Evolutionary conservation across 1,140 invertebrate species (phyloP).

Genomic region (Drosophila yakuba): DNA sequence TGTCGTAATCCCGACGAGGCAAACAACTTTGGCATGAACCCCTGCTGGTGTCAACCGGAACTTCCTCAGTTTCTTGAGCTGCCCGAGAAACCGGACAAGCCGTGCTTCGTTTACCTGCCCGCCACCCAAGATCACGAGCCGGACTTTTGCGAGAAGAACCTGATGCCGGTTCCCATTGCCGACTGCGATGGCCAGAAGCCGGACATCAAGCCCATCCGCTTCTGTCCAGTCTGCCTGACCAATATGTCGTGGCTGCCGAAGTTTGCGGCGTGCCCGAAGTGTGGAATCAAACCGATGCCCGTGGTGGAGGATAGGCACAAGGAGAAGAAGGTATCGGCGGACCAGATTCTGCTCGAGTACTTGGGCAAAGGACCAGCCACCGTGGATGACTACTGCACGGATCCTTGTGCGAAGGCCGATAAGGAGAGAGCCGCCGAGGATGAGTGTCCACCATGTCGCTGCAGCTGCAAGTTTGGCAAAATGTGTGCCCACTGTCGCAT

Average conservation of each 20-base stretch:
- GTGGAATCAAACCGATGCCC: constrained; percentile 63
- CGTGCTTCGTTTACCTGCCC: constrained; percentile 31
- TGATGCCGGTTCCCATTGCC: constrained; percentile 28
- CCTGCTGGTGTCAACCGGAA: constrained; percentile 14
- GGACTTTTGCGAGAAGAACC: constrained; percentile 9
- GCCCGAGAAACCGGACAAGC: constrained; percentile 9
- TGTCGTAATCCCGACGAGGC: constrained; percentile 25
- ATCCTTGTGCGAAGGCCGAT: constrained; percentile 16
- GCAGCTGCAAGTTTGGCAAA: constrained; percentile 62
- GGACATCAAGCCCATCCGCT: constrained; percentile 52
- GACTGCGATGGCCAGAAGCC: constrained; percentile 20
- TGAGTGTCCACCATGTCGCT: constrained; percentile 49
- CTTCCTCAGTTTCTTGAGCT: background rate
- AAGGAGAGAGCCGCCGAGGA: background rate
- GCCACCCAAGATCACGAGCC: background rate
- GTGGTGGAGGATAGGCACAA: constrained; percentile 42
- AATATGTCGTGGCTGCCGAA: constrained; percentile 76
- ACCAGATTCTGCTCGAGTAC: constrained; percentile 60
- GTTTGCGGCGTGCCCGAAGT: constrained; percentile 66
- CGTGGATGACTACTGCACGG: constrained; percentile 18
- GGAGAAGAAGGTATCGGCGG: constrained; percentile 48
- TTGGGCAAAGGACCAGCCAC: constrained; percentile 33
- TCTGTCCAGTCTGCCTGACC: constrained; percentile 70
- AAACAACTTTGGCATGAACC: constrained; percentile 16
- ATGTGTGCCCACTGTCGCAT: constrained; percentile 77